Conservation (phyloP, 1,140 invertebrate species). For the Drosophila ambigua region DNA sequence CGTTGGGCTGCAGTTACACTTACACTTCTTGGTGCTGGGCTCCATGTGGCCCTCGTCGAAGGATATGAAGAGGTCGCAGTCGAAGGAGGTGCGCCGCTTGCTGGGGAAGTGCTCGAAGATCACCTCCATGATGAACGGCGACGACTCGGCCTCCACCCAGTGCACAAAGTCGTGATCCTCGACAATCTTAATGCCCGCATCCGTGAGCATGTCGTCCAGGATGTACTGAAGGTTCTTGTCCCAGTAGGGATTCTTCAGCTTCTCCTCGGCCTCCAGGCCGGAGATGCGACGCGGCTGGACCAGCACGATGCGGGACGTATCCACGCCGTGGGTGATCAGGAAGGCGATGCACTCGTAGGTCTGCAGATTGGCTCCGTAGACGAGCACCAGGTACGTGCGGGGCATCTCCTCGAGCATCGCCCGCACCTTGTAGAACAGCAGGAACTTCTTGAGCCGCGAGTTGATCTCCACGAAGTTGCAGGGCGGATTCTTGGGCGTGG, state of each 20-base stretch:
- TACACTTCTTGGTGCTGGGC: constrained; percentile 12
- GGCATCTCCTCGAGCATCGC: constrained; percentile 30
- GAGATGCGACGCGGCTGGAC: constrained; percentile 30
- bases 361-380: constrained; percentile 58
- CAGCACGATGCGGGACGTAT: constrained; percentile 16
- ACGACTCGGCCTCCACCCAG: constrained; percentile 24
- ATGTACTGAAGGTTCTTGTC: constrained; percentile 58
- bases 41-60: constrained; percentile 50
- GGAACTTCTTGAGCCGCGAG: constrained; percentile 55
- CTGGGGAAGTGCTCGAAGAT: constrained; percentile 34
- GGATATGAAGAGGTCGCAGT: constrained; percentile 69
- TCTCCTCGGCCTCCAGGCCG: constrained; percentile 1
- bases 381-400: constrained; percentile 37
- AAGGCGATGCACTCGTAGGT: constrained; percentile 68
- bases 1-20: background rate
- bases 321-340: constrained; percentile 48
- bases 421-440: constrained; percentile 63
- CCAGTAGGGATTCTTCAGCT: constrained; percentile 29
- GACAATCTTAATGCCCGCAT: constrained; percentile 32
- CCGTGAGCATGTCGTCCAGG: constrained; percentile 51
- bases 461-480: constrained; percentile 67
- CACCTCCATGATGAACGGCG: constrained; percentile 48
- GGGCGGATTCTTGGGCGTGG: constrained; percentile 4
- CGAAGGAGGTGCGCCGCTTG: constrained; percentile 1
- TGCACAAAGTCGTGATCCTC: constrained; percentile 29